A percentile compares a stretch with the other conserved stretches of the same genome.
phyloP scores from a whole-genome alignment of 2,888 invertebrate species.

The Rhagonycha lutea region DNA sequence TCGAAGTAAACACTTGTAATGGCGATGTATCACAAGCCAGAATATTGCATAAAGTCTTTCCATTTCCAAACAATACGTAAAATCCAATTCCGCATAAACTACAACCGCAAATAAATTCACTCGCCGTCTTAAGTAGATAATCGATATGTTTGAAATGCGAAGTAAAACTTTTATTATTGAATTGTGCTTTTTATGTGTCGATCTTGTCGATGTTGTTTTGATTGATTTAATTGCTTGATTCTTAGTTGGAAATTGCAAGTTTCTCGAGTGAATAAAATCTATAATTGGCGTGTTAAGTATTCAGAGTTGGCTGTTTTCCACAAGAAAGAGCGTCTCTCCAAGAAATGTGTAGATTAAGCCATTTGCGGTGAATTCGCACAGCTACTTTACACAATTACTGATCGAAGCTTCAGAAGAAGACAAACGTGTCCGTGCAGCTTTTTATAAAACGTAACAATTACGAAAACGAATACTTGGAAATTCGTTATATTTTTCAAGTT shows the following conservation, averaged over 20 bases:
- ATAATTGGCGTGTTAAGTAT: constrained; percentile 14
- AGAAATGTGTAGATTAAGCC: constrained; percentile 48
- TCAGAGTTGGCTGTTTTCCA: constrained; percentile 8
- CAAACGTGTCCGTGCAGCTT: constrained; percentile 48
- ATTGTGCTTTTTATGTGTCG: not conserved
- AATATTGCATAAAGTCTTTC: constrained; percentile 17
- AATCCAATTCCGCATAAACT: not conserved
- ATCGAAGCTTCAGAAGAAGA: constrained; percentile 42
- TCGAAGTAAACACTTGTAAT: constrained; percentile 32
- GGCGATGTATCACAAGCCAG: constrained; percentile 29
- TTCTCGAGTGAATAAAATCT: constrained; percentile 6
- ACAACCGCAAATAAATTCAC: not conserved
- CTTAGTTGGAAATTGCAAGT: constrained; percentile 12
- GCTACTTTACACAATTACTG: constrained; percentile 47
- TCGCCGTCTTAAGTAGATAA: not conserved
- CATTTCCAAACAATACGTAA: not conserved
- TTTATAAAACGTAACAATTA: constrained; percentile 50
- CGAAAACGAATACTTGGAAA: constrained; percentile 42
- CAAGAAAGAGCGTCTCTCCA: constrained; percentile 34
- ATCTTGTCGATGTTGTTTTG: not conserved
- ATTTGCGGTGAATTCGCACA: constrained; percentile 47
- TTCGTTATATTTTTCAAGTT: constrained; percentile 30
- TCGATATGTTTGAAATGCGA: not conserved
- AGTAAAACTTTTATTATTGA: not conserved
- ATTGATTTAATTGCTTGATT: constrained; percentile 5